Conservation (phyloP, 2,797 vertebrate species). For the Todus mexicanus region DNA sequence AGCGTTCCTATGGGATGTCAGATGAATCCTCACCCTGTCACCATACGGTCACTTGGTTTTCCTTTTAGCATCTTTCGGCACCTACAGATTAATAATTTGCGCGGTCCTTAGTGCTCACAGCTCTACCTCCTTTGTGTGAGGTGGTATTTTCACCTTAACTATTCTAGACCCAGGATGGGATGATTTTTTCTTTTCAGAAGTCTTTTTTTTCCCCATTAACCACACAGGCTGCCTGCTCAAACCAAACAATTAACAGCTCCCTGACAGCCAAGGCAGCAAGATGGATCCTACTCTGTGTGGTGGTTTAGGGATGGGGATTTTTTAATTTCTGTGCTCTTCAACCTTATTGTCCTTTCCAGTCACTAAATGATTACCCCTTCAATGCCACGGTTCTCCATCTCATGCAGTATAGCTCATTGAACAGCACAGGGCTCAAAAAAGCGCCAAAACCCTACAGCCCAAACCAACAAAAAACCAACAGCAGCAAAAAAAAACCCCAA, state of each 20-base stretch:
- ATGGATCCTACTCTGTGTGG: neutral
- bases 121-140: neutral
- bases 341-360: neutral
- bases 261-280: neutral
- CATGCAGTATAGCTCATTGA: neutral
- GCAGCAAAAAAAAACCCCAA: neutral
- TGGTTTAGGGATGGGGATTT: neutral
- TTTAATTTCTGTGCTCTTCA: neutral
- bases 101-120: neutral
- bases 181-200: neutral
- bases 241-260: neutral
- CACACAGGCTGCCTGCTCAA: neutral
- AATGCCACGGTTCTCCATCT: neutral
- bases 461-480: neutral
- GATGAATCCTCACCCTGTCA: neutral
- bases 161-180: neutral
- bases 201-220: neutral
- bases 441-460: neutral
- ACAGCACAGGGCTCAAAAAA: neutral
- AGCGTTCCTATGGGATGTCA: rapidly evolving
- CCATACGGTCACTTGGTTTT: neutral
- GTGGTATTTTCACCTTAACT: neutral
- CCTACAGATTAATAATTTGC: neutral
- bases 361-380: neutral
- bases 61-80: neutral